These are phyloP conservation scores for Xestia rhomboidea DNA, from an alignment of 2,888 invertebrate genomes.

Conservation along the genomic window DNA sequence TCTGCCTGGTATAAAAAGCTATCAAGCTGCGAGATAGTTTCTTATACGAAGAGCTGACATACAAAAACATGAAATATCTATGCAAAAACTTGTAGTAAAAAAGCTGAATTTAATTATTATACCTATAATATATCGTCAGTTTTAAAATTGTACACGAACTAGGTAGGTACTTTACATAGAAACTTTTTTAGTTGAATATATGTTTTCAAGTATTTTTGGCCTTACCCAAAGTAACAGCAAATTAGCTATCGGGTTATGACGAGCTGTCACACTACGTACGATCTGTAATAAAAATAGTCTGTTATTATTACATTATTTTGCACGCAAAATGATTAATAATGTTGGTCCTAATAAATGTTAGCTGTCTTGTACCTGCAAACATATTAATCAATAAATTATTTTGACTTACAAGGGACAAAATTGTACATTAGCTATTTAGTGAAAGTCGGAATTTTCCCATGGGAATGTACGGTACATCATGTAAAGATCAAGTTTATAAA, in stretches of 20 bases:
- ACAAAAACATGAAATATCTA: slow-evolving; percentile 42
- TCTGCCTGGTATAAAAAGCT: slow-evolving; percentile 2
- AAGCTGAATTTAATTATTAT: slow-evolving; percentile 13
- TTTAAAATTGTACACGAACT: neutral
- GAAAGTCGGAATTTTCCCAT: neutral
- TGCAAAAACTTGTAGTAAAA: slow-evolving; percentile 34
- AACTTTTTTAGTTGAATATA: neutral
- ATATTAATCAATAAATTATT: slow-evolving; percentile 42
- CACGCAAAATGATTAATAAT: neutral
- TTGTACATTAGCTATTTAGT: neutral
- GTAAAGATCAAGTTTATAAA: slow-evolving; percentile 9
- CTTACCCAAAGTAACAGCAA: neutral
- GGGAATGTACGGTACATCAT: neutral
- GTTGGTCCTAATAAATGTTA: slow-evolving; percentile 13
- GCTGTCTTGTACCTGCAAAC: slow-evolving; percentile 6
- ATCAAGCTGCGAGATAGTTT: slow-evolving; percentile 7
- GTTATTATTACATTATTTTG: neutral
- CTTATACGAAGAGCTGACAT: neutral
- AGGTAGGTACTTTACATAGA: neutral
- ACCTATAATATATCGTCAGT: slow-evolving; percentile 2
- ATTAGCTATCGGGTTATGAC: neutral
- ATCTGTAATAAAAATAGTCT: neutral
- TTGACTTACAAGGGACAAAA: slow-evolving; percentile 31
- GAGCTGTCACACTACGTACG: neutral
- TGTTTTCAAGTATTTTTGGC: neutral